These are phyloP conservation scores for Drosophila lacicola DNA, from an alignment of 2,888 invertebrate species.

Conservation along the genomic window DNA sequence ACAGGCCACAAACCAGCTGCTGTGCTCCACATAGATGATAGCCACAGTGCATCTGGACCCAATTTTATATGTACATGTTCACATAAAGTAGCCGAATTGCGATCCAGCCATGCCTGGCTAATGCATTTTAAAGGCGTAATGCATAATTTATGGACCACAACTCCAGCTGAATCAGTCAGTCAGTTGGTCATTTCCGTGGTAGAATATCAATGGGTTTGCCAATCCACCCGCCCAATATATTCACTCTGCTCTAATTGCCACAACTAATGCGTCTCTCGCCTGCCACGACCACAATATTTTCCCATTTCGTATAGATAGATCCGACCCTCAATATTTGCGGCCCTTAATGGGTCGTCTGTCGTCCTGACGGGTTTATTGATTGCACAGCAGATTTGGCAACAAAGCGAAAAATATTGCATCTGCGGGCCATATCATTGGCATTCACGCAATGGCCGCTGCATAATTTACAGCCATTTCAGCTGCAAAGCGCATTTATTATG, in stretches of 20 bases:
- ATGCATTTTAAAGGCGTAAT: conserved; percentile 74
- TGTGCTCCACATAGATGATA: conserved; percentile 45
- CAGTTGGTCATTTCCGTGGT: conserved; percentile 23
- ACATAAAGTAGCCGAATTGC: conserved; percentile 12
- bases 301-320: conserved; percentile 28
- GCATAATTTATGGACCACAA: conserved; percentile 66
- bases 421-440: conserved; percentile 58
- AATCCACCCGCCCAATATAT: conserved; percentile 10
- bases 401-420: conserved; percentile 43
- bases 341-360: conserved; percentile 17
- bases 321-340: conserved; percentile 22
- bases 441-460: conserved; percentile 65
- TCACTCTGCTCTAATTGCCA: conserved; percentile 66
- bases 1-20: conserved; percentile 40
- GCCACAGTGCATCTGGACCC: conserved; percentile 56
- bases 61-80: conserved; percentile 6
- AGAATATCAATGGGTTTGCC: conserved; percentile 17
- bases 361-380: conserved; percentile 60
- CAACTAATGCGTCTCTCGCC: conserved; percentile 55
- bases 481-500: conserved; percentile 26
- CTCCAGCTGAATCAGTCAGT: conserved; percentile 25
- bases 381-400: conserved; percentile 20
- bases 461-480: conserved; percentile 74
- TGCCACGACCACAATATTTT: conserved; percentile 51
- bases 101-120: conserved; percentile 48